Evolutionary conservation across 1,140 invertebrate genomes (phyloP).

Genomic region (Drosophila cardini): DNA sequence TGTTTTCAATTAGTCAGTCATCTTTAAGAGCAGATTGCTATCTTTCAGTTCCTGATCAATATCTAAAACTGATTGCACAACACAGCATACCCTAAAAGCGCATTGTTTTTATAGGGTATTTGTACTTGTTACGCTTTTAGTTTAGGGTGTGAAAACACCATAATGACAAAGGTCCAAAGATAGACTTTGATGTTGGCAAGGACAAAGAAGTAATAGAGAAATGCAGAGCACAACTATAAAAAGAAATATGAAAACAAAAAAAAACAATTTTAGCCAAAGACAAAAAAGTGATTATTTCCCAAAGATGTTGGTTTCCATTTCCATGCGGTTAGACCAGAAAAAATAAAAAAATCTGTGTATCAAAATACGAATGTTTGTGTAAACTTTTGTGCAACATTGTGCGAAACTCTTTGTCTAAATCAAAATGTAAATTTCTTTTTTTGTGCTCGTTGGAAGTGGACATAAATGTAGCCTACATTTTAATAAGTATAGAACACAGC

Average conservation of each 20-base stretch:
- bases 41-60: not conserved
- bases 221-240: conserved; percentile 46
- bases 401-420: conserved; percentile 25
- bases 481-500: conserved; percentile 28
- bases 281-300: conserved; percentile 69
- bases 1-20: too few species aligned
- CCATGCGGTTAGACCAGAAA: conserved; percentile 32
- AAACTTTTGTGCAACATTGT: conserved; percentile 33
- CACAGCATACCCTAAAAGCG: not conserved
- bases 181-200: conserved; percentile 71
- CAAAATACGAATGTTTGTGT: conserved; percentile 8
- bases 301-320: conserved; percentile 62
- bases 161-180: conserved; percentile 70
- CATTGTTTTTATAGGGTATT: not conserved
- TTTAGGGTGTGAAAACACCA: conserved; percentile 37
- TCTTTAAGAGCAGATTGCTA: too few species aligned
- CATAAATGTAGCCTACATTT: conserved; percentile 49
- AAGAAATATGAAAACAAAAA: conserved; percentile 69
- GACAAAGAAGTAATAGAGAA: conserved; percentile 62
- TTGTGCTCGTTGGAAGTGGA: conserved; percentile 8
- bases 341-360: conserved; percentile 32
- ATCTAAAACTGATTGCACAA: not conserved
- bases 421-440: not conserved
- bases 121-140: conserved; percentile 22
- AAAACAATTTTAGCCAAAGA: conserved; percentile 68